A percentile compares a stretch with the other conserved stretches of the same genome.
Evolutionary conservation across 1,140 invertebrate genomes (phyloP).

Genomic region (Drosophila sproati): DNA sequence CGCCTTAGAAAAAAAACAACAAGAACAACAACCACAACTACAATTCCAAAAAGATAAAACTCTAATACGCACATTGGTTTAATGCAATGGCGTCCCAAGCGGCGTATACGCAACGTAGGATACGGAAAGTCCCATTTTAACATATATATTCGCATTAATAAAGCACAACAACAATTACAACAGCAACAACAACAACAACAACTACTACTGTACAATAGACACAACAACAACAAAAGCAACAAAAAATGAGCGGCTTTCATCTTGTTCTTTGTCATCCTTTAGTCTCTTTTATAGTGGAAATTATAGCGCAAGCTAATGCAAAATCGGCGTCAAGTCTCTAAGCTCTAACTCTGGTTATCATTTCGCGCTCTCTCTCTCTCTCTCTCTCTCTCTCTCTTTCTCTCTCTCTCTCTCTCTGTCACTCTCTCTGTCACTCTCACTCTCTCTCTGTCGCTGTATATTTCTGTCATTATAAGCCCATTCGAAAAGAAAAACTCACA

Average conservation of each 20-base stretch:
- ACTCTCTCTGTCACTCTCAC: slow-evolving; percentile 24
- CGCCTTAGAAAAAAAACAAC: slow-evolving; percentile 16
- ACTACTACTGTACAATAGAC: slow-evolving; percentile 7
- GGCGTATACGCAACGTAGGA: slow-evolving; percentile 70
- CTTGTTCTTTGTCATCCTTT: slow-evolving; percentile 49
- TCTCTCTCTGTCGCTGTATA: slow-evolving; percentile 20
- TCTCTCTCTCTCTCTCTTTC: slow-evolving; percentile 42
- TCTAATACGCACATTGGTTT: slow-evolving; percentile 52
- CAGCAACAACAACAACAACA: slow-evolving; percentile 19
- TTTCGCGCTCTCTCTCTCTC: slow-evolving; percentile 8
- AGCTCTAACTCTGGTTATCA: neutral
- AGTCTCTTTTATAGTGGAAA: slow-evolving; percentile 47
- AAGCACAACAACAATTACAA: slow-evolving; percentile 2
- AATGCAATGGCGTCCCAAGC: slow-evolving; percentile 52
- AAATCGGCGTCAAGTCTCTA: slow-evolving; percentile 56
- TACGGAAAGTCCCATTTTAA: neutral
- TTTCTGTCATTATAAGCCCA: slow-evolving; percentile 61
- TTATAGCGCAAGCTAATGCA: slow-evolving; percentile 34
- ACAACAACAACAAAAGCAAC: slow-evolving; percentile 19
- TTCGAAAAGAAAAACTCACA: slow-evolving; percentile 34
- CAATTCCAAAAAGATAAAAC: neutral
- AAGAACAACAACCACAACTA: neutral
- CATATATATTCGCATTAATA: slow-evolving; percentile 13
- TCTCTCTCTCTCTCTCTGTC: neutral
- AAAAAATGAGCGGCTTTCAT: slow-evolving; percentile 55